Evolutionary conservation across 2,888 invertebrate species (phyloP).

Genomic region (Trachelus tabidus): DNA sequence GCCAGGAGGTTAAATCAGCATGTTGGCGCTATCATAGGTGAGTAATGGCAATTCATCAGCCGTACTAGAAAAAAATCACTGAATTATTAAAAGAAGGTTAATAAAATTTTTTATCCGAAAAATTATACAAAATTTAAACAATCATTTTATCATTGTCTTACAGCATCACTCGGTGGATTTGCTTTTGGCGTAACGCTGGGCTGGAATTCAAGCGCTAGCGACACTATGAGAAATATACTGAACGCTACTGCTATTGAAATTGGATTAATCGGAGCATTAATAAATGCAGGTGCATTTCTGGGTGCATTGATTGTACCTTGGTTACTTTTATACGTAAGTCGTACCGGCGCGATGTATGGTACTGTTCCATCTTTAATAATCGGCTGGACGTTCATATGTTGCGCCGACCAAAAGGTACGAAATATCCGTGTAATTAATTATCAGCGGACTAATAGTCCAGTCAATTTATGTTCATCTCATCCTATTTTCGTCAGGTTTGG

Average conservation of each 20-base stretch:
- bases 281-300: slow-evolving; percentile 47
- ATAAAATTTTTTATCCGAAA: neutral
- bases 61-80: neutral
- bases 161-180: slow-evolving; percentile 56
- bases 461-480: neutral
- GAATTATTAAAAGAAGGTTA: neutral
- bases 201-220: slow-evolving; percentile 54
- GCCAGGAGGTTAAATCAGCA: slow-evolving; percentile 49
- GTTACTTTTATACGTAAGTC: slow-evolving; percentile 33
- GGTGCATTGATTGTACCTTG: slow-evolving; percentile 45
- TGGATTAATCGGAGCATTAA: slow-evolving; percentile 42
- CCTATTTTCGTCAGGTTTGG: slow-evolving; percentile 24
- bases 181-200: slow-evolving; percentile 53
- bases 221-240: slow-evolving; percentile 39
- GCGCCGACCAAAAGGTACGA: slow-evolving; percentile 41
- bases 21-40: slow-evolving; percentile 51
- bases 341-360: slow-evolving; percentile 40
- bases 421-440: slow-evolving; percentile 14
- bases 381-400: slow-evolving; percentile 46
- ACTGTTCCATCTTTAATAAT: slow-evolving; percentile 9
- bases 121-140: neutral
- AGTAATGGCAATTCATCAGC: slow-evolving; percentile 19
- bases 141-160: slow-evolving; percentile 12
- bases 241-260: slow-evolving; percentile 42
- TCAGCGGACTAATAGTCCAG: slow-evolving; percentile 2